Percentiles rank a stretch among this genome's conserved stretches.
These are phyloP conservation scores for Platygyra sinensis DNA, from an alignment of 64 coral and sea anemone species.

Conservation along the genomic window DNA sequence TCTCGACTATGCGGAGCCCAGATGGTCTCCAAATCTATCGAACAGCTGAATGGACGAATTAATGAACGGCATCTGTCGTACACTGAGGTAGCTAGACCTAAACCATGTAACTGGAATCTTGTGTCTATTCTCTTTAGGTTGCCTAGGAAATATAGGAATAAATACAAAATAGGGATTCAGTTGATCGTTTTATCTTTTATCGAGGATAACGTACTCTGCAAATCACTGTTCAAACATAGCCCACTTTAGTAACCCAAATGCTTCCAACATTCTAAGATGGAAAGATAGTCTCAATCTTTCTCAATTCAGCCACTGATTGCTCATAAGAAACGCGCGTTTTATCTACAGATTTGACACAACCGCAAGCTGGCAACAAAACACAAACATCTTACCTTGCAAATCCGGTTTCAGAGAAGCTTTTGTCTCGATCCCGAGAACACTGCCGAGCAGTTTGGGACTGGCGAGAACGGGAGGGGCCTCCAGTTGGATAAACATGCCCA, in stretches of 20 bases:
- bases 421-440: conserved; percentile 15
- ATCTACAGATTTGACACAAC: no score
- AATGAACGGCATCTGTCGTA: conserved; percentile 40
- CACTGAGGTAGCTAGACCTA: conserved; percentile 47
- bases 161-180: background rate
- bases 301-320: no score
- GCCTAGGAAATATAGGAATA: background rate
- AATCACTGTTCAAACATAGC: no score
- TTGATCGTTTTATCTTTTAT: background rate
- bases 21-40: conserved; percentile 58
- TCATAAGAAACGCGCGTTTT: no score
- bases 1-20: conserved; percentile 75
- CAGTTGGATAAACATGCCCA: conserved; percentile 6
- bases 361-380: background rate
- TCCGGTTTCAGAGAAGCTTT: conserved; percentile 7
- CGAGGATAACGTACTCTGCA: no score
- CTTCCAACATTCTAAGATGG: no score
- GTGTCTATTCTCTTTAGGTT: conserved; percentile 47
- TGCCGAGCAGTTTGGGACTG: conserved; percentile 10
- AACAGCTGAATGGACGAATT: conserved; percentile 51
- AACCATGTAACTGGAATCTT: conserved; percentile 58
- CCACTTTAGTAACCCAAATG: no score
- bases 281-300: no score
- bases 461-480: background rate
- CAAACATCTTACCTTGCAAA: conserved; percentile 5